phyloP scores from a whole-genome alignment of 1,140 invertebrate species.

The Leptestheria dahalacensis region DNA sequence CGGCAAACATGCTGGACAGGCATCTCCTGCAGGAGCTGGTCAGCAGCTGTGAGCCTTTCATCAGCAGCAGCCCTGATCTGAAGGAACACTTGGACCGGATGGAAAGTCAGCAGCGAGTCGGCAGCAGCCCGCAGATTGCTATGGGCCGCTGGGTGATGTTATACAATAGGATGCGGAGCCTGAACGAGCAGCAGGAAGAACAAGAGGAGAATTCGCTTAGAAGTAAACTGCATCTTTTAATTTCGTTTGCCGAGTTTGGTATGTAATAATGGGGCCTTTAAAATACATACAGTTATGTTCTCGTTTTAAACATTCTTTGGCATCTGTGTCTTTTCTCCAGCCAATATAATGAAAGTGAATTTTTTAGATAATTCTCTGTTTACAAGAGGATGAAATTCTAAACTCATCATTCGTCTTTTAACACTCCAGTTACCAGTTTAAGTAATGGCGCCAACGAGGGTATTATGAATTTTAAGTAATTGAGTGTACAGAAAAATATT shows the following conservation, averaged over 20 bases:
- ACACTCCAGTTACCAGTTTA: too few species aligned
- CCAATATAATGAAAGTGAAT: too few species aligned
- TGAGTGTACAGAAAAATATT: too few species aligned
- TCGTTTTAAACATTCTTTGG: too few species aligned
- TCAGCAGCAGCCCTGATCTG: constrained; percentile 1
- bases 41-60: background rate
- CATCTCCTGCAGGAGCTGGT: constrained; percentile 2
- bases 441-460: too few species aligned
- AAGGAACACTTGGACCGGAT: background rate
- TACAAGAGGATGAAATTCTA: too few species aligned
- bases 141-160: background rate
- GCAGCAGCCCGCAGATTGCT: background rate
- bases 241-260: background rate
- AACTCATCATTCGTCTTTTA: too few species aligned
- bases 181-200: background rate
- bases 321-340: too few species aligned
- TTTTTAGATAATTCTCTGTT: too few species aligned
- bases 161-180: background rate
- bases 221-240: background rate
- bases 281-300: too few species aligned
- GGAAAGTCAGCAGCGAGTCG: background rate
- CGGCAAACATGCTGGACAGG: background rate
- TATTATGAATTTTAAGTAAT: too few species aligned
- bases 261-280: too few species aligned
- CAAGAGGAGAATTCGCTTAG: background rate